Conservation (phyloP, 1,140 invertebrate species). For the Drosophila sp. region DNA sequence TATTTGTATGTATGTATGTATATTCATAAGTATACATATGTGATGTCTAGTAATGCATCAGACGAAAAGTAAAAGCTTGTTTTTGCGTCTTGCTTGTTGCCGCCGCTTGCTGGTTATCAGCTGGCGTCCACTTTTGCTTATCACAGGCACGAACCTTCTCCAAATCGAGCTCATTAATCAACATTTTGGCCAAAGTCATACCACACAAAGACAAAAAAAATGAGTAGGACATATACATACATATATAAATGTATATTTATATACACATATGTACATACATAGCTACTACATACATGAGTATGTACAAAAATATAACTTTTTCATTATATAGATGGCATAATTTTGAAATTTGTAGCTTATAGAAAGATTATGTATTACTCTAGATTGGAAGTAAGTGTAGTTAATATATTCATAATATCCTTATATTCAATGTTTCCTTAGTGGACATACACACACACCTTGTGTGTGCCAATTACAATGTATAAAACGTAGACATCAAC, state of each 20-base stretch:
- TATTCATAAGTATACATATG: background rate
- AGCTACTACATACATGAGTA: no score
- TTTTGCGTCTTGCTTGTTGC: background rate
- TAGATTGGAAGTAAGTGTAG: no score
- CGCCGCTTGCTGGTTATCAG: conserved; percentile 5
- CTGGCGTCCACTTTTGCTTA: conserved; percentile 7
- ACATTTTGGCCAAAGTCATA: conserved; percentile 9
- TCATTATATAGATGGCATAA: no score
- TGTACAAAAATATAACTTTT: no score
- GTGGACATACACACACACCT: no score
- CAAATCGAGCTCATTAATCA: conserved; percentile 12
- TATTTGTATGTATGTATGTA: background rate
- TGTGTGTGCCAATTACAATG: background rate
- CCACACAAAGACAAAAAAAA: background rate
- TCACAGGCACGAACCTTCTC: conserved; percentile 3
- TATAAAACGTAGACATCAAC: conserved; percentile 19
- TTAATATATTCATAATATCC: no score
- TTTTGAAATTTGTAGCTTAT: no score
- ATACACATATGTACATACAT: no score
- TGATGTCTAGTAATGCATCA: background rate
- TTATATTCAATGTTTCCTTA: no score
- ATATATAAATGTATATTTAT: no score
- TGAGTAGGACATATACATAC: background rate
- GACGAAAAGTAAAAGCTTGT: background rate
- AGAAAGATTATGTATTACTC: no score